phyloP scores from a whole-genome alignment of 2,113 vertebrate species.

The Vireo altiloquus region DNA sequence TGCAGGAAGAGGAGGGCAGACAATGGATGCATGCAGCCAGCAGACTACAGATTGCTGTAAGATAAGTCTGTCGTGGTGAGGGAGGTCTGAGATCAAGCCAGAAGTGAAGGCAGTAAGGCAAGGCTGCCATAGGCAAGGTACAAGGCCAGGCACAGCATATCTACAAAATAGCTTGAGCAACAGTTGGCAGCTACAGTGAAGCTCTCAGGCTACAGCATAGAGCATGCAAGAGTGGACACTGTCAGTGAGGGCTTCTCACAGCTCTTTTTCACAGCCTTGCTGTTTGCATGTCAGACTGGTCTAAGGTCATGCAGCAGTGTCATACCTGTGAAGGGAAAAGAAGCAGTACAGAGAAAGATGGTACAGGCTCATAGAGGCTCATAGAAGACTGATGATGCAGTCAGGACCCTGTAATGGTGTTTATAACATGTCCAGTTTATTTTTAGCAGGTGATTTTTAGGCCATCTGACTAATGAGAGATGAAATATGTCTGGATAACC shows the following conservation, averaged over 20 bases:
- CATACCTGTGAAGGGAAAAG: fast-evolving
- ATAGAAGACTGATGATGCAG: neutral
- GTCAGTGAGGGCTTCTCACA: neutral
- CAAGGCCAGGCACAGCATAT: neutral
- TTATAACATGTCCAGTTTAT: neutral
- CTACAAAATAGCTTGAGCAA: neutral
- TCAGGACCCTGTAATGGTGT: neutral
- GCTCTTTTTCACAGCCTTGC: neutral
- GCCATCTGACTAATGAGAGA: neutral
- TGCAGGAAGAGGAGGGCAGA: neutral
- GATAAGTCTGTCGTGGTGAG: neutral
- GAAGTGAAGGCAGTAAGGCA: neutral
- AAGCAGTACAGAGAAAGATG: neutral
- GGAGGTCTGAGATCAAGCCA: neutral
- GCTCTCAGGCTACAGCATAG: neutral
- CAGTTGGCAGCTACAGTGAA: neutral
- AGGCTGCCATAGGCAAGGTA: neutral
- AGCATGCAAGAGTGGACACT: fast-evolving
- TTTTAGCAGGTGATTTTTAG: neutral
- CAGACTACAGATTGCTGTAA: neutral
- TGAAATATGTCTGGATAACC: neutral
- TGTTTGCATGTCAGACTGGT: neutral
- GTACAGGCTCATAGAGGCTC: neutral
- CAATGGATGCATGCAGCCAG: too few species aligned
- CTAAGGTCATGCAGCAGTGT: neutral